Evolutionary conservation across 2,888 invertebrate species (phyloP).

Genomic region (Spodoptera exigua): DNA sequence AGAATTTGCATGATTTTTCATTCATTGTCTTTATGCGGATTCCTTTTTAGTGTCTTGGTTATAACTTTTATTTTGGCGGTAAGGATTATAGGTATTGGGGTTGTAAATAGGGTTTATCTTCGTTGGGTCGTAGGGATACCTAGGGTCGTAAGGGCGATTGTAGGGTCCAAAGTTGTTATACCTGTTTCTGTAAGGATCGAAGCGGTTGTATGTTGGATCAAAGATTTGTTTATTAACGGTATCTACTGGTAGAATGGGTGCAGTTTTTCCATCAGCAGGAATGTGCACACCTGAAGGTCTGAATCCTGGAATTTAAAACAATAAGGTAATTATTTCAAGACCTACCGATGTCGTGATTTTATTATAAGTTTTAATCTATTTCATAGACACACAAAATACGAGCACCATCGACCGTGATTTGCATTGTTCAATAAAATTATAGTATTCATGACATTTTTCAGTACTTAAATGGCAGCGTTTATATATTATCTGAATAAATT

Average conservation of each 20-base stretch:
- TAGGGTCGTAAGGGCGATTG: slow-evolving; percentile 65
- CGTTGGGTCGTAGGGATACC: slow-evolving; percentile 62
- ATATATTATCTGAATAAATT: slow-evolving; percentile 4
- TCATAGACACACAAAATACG: neutral
- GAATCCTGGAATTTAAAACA: slow-evolving; percentile 78
- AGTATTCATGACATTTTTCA: neutral
- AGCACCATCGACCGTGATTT: neutral
- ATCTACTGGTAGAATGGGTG: slow-evolving; percentile 63
- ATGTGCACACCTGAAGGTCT: slow-evolving; percentile 91
- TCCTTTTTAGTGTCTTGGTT: slow-evolving; percentile 62
- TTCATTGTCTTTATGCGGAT: slow-evolving; percentile 16
- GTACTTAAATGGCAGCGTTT: neutral
- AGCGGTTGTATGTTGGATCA: slow-evolving; percentile 68
- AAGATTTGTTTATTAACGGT: slow-evolving; percentile 62
- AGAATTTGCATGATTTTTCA: neutral
- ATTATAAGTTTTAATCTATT: no score
- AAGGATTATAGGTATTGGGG: slow-evolving; percentile 58
- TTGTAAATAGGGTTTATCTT: slow-evolving; percentile 62
- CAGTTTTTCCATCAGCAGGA: slow-evolving; percentile 89
- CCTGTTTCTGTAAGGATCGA: slow-evolving; percentile 64
- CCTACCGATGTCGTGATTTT: neutral
- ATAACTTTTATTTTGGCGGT: slow-evolving; percentile 45
- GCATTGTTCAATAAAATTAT: neutral
- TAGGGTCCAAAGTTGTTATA: slow-evolving; percentile 64
- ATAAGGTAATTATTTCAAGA: neutral